These are phyloP conservation scores for Poeciliopsis turneri DNA, from an alignment of 2,797 vertebrate species.

Conservation along the genomic window DNA sequence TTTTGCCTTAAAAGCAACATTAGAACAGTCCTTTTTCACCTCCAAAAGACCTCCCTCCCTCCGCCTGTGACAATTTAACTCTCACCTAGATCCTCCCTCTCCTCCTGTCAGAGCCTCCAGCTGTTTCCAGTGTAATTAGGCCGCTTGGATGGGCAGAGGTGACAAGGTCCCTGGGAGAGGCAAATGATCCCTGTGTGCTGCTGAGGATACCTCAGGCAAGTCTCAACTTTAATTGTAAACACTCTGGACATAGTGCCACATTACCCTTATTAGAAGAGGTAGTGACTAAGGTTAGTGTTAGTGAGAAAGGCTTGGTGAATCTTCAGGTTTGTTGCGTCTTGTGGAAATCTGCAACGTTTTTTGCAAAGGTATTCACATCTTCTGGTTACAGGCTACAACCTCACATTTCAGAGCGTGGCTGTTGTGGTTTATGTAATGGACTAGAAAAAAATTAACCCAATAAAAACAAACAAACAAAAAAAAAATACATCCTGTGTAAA, in stretches of 20 bases:
- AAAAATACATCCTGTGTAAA: background rate
- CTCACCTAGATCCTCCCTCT: slow-evolving; percentile 19
- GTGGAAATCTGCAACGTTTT: background rate
- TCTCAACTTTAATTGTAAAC: slow-evolving; percentile 50
- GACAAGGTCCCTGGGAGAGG: slow-evolving; percentile 57
- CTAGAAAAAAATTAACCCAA: background rate
- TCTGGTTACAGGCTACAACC: background rate
- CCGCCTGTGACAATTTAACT: slow-evolving; percentile 29
- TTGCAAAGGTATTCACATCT: background rate
- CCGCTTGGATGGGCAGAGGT: slow-evolving; percentile 57
- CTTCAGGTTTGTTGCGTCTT: slow-evolving; percentile 4
- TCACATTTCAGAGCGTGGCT: background rate
- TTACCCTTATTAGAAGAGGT: slow-evolving; percentile 36
- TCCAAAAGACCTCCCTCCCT: slow-evolving; percentile 24
- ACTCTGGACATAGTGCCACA: slow-evolving; percentile 33
- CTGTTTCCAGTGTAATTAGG: slow-evolving; percentile 69
- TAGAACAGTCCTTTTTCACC: slow-evolving; percentile 22
- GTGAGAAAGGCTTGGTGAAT: slow-evolving; percentile 18
- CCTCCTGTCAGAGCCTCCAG: slow-evolving; percentile 45
- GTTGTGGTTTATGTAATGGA: background rate
- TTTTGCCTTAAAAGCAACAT: slow-evolving; percentile 33
- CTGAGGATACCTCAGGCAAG: slow-evolving; percentile 46
- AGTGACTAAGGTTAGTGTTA: slow-evolving; percentile 34
- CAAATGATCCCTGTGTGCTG: slow-evolving; percentile 59
- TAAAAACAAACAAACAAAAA: too few relatives aligned